These are phyloP conservation scores for Sarcophaga peregrina DNA, from an alignment of 1,140 invertebrate species.

Conservation along the genomic window DNA sequence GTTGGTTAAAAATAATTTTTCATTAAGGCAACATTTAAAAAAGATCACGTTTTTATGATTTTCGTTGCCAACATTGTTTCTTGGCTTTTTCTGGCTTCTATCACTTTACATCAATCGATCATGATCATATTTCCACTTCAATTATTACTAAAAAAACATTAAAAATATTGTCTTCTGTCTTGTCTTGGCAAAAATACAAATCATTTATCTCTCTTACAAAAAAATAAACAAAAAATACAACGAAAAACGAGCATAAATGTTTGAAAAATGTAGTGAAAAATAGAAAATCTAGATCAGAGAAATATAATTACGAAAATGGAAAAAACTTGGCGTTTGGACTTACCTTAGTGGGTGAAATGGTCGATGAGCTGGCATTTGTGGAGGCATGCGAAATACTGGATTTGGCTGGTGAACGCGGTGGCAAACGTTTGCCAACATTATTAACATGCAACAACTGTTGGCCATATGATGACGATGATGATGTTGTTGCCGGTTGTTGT, in stretches of 20 bases:
- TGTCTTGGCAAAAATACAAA: background rate
- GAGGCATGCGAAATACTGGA: slow-evolving; percentile 55
- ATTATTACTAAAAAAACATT: background rate
- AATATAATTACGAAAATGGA: background rate
- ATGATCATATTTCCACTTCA: slow-evolving; percentile 24
- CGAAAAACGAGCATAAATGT: background rate
- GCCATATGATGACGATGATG: slow-evolving; percentile 19
- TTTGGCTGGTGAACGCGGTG: slow-evolving; percentile 58
- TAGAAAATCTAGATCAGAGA: background rate
- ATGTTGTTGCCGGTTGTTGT: background rate
- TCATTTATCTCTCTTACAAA: background rate
- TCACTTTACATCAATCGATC: slow-evolving; percentile 22
- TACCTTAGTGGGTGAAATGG: slow-evolving; percentile 60
- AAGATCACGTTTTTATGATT: background rate
- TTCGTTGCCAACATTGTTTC: background rate
- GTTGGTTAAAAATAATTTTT: background rate
- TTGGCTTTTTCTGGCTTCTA: background rate
- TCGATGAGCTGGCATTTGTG: slow-evolving; percentile 59
- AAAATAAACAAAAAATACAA: background rate
- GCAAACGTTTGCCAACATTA: slow-evolving; percentile 52
- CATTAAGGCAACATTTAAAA: background rate
- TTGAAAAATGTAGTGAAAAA: background rate
- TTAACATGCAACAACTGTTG: slow-evolving; percentile 44
- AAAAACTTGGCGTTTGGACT: slow-evolving; percentile 32
- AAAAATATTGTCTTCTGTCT: slow-evolving; percentile 1